A percentile compares a stretch with the other conserved stretches of the same genome.
Evolutionary conservation across 2,113 vertebrate genomes (phyloP).

Genomic region (Gavialis gangeticus): DNA sequence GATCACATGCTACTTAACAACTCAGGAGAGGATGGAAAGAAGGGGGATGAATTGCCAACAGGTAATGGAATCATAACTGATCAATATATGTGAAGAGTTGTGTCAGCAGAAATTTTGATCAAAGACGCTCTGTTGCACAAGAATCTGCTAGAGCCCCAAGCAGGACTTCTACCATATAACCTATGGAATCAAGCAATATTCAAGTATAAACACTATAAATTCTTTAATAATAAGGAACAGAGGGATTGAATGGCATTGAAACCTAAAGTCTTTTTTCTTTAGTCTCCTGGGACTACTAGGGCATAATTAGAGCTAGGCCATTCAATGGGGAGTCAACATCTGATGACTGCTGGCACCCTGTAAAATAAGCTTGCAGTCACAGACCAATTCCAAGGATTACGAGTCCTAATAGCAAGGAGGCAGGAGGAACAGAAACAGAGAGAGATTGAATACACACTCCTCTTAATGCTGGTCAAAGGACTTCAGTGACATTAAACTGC

Average conservation of each 20-base stretch:
- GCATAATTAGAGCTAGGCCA: neutral
- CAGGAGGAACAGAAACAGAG: neutral
- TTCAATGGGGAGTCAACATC: neutral
- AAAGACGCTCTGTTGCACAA: neutral
- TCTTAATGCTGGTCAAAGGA: neutral
- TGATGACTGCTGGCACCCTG: neutral
- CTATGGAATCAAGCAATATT: neutral
- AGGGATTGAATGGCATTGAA: neutral
- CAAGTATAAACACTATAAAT: neutral
- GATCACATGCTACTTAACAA: neutral
- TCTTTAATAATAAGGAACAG: neutral
- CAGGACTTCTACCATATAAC: neutral
- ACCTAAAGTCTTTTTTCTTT: neutral
- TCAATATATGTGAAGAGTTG: neutral
- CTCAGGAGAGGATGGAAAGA: neutral
- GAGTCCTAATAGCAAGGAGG: neutral
- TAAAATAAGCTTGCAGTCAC: neutral
- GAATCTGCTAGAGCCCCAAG: neutral
- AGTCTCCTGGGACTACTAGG: neutral
- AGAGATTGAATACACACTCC: neutral
- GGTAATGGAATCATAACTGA: neutral
- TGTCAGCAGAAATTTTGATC: neutral
- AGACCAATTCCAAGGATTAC: neutral
- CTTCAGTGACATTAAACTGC: neutral
- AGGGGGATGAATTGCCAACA: neutral